These are phyloP conservation scores for Xenentodon cancila DNA, from an alignment of 2,797 vertebrate genomes.

Conservation along the genomic window DNA sequence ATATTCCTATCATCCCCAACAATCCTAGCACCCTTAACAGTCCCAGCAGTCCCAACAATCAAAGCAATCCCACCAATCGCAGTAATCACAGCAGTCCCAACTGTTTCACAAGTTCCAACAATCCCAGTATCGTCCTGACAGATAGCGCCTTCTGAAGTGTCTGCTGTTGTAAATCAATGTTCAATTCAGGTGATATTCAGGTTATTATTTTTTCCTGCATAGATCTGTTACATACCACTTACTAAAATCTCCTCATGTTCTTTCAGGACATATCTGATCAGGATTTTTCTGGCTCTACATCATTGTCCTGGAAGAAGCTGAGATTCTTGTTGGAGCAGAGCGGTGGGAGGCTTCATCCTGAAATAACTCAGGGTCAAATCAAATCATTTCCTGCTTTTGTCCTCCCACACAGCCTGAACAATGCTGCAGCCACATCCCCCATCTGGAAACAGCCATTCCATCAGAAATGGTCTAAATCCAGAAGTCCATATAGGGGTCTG, in stretches of 20 bases:
- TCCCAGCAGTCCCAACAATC: too few species aligned
- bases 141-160: background rate
- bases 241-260: constrained; percentile 30
- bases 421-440: constrained; percentile 15
- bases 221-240: constrained; percentile 46
- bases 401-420: constrained; percentile 52
- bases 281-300: constrained; percentile 23
- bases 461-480: background rate
- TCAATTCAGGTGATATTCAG: constrained; percentile 56
- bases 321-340: constrained; percentile 11
- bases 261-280: constrained; percentile 23
- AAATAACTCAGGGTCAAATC: constrained; percentile 59
- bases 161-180: constrained; percentile 39
- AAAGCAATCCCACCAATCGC: too few species aligned
- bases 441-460: constrained; percentile 7
- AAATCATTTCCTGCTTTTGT: constrained; percentile 61
- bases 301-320: constrained; percentile 21
- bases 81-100: too few species aligned
- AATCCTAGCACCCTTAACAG: too few species aligned
- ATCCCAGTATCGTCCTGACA: too few species aligned
- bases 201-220: constrained; percentile 36
- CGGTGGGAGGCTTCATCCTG: constrained; percentile 39
- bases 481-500: too few species aligned
- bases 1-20: too few species aligned
- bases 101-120: too few species aligned